Base-by-base conservation (phyloP, 2,888 invertebrate species). In the Dynastes tityus region DNA sequence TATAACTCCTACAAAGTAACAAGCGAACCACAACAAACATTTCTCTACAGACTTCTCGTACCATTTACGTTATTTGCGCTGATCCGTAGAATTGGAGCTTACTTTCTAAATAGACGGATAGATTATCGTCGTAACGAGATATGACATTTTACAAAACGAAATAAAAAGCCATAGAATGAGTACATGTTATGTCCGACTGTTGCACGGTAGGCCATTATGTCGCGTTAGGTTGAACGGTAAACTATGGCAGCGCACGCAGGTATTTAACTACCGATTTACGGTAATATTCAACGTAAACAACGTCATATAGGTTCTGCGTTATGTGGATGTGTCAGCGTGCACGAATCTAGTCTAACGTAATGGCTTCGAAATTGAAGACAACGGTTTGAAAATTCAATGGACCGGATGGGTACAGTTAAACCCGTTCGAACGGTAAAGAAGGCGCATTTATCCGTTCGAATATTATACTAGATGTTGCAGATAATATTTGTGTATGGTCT, bases 361-460 rank as follows among this genome's bases (percentile, higher is more conserved):
- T 53, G n/a, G 70, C 11, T 27, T 32, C 27, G 32, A 70, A 70
- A 53, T 70, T 70, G 70, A 70, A 53, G 70, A 70, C 53, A 70
- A 70, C 70, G n/a, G 53, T 70, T 70, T 53, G 70, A 70, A 70
- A 70, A 70, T 53, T 70, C 70, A 70, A 70, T 53, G 70, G 53
- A 53, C 70, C 70, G 70, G 70, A 70, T 70, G 70, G 70, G 27
- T 70, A 70, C 70, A 70, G 55, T 70, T 70, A 70, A 53, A 70
- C 70, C 29, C 70, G 53, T 70, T 70, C 70, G 32, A 53, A 53
- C 55, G 70, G 51, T 29, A 70, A 70, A 70, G 68, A 55, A 53
- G 32, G 53, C 32, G 53, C 53, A 53, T 70, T 45, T 5, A 8
- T 45, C 8, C 11, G 11, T 9, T 11, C 45, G 45, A 45, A 45